Conservation (phyloP, 2,113 vertebrate species). For the Tachycineta bicolor region DNA sequence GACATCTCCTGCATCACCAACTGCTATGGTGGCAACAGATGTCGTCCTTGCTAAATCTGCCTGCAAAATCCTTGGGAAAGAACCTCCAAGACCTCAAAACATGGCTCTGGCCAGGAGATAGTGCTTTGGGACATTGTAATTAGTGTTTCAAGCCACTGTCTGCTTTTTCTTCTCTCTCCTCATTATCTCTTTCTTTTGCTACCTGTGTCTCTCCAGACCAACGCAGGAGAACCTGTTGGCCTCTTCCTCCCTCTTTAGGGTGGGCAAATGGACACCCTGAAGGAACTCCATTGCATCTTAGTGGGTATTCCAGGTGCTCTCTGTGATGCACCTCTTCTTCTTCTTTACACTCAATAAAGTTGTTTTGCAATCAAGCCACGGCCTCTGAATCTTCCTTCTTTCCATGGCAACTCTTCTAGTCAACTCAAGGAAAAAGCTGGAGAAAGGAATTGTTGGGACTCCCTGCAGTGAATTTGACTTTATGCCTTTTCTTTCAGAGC, state of each 20-base stretch:
- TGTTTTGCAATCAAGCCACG: background rate
- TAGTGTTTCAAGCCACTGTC: background rate
- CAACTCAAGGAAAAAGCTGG: background rate
- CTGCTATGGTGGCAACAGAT: background rate
- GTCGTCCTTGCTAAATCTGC: background rate
- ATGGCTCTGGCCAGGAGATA: background rate
- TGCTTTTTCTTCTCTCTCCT: background rate
- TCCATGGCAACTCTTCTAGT: background rate
- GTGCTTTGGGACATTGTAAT: background rate
- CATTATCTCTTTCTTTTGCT: background rate
- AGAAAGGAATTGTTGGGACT: background rate
- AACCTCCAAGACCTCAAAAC: rapidly evolving
- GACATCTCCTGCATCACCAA: background rate
- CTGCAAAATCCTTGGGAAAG: rapidly evolving
- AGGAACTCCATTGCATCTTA: background rate
- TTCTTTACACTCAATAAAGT: background rate
- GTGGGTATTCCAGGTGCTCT: background rate
- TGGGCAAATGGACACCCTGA: background rate
- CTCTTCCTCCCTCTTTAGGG: background rate
- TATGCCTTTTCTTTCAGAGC: background rate
- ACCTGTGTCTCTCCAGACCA: rapidly evolving
- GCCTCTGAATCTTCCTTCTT: background rate
- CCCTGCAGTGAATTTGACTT: background rate
- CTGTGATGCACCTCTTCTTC: background rate
- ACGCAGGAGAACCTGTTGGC: background rate